These are phyloP conservation scores for Oreochromis niloticus DNA, from an alignment of 2,113 vertebrate species.

Conservation along the genomic window DNA sequence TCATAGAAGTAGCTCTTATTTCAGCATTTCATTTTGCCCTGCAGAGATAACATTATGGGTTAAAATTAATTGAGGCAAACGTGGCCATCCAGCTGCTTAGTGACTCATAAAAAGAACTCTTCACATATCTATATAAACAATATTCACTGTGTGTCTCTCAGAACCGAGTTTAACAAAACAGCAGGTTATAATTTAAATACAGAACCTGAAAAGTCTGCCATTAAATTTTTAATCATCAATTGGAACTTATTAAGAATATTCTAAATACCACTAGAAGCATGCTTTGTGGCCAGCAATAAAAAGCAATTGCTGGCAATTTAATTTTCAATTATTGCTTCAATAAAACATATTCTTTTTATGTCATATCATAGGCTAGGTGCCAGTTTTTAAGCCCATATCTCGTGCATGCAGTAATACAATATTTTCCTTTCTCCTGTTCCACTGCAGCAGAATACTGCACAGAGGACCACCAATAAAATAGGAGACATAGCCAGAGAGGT, in stretches of 20 bases:
- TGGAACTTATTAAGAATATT: not conserved
- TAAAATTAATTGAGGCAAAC: constrained; percentile 6
- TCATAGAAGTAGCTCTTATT: not conserved
- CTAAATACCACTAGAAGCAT: not conserved
- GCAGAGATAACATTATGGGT: not conserved
- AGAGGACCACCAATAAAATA: constrained; percentile 8
- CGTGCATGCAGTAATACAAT: constrained; percentile 13
- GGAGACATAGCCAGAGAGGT: not conserved
- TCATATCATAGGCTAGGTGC: constrained; percentile 7
- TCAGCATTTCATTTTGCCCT: constrained; percentile 4
- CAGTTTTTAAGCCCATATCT: constrained; percentile 34
- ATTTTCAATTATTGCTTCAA: constrained; percentile 40
- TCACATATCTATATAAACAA: not conserved
- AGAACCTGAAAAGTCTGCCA: not conserved
- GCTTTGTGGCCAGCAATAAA: constrained; percentile 7
- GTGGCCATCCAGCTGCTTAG: not conserved
- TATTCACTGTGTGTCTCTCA: not conserved
- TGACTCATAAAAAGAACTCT: constrained; percentile 6
- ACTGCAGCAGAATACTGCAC: not conserved
- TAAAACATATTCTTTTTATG: constrained; percentile 24
- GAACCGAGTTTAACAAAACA: not conserved
- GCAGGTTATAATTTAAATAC: not conserved
- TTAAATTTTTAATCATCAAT: not conserved
- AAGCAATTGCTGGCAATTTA: constrained; percentile 17
- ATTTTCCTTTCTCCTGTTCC: constrained; percentile 1